These are phyloP conservation scores for Pelecanus crispus DNA, from an alignment of 2,113 vertebrate species.

Conservation along the genomic window DNA sequence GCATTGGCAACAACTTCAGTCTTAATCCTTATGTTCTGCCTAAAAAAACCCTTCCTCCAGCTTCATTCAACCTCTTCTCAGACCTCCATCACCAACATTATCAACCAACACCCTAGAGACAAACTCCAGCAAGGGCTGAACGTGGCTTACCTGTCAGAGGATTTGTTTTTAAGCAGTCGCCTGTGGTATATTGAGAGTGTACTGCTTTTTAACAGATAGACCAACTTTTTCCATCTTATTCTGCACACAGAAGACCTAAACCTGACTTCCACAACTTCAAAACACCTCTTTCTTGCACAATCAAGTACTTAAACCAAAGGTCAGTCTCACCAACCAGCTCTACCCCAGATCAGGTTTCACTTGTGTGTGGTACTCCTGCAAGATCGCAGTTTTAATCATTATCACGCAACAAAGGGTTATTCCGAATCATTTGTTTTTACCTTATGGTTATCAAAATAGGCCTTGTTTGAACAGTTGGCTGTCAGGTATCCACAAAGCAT, in stretches of 20 bases:
- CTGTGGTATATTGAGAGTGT: not conserved
- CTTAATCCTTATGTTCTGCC: not conserved
- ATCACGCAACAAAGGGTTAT: not conserved
- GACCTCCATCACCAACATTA: not conserved
- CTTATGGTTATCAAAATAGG: not conserved
- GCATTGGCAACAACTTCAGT: not conserved
- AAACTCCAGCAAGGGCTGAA: not conserved
- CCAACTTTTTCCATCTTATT: not conserved
- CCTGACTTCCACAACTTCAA: not conserved
- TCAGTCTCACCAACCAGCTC: not conserved
- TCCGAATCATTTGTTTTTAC: not conserved
- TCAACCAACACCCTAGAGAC: not conserved
- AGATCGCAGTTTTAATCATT: not conserved
- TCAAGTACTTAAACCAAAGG: not conserved
- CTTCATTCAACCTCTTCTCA: not conserved
- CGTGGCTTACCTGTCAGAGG: not conserved
- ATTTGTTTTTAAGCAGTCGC: not conserved
- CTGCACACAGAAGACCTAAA: not conserved
- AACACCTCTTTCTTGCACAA: not conserved
- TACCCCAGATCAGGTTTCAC: not conserved
- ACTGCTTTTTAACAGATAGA: not conserved
- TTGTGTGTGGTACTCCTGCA: not conserved
- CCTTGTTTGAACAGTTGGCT: constrained; percentile 19
- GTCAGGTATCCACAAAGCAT: constrained; percentile 14
- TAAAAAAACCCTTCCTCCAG: not conserved